phyloP scores from a whole-genome alignment of 2,888 invertebrate species.

The Sinhomidia bicolor region DNA sequence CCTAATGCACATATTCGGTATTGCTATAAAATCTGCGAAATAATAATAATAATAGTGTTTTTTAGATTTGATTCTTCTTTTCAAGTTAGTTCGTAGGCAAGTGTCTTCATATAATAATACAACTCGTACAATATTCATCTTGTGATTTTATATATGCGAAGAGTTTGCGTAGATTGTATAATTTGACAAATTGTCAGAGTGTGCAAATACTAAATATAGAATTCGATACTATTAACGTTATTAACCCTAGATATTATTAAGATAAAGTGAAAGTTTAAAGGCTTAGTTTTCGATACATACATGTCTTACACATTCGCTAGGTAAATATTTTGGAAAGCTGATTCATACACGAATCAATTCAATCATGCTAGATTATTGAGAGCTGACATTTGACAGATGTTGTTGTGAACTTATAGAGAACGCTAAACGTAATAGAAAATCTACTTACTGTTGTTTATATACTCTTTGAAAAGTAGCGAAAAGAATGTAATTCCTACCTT shows the following conservation, averaged over 20 bases:
- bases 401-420: background rate
- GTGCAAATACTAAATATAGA: too few relatives aligned
- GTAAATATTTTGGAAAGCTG: background rate
- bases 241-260: too few relatives aligned
- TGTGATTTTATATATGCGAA: too few relatives aligned
- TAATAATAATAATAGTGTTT: too few relatives aligned
- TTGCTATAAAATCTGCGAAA: slow-evolving; percentile 2
- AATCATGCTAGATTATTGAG: background rate
- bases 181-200: too few relatives aligned
- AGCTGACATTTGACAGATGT: background rate
- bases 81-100: too few relatives aligned
- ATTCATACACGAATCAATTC: background rate
- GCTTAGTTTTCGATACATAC: background rate
- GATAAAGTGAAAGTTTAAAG: too few relatives aligned
- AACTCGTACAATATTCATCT: too few relatives aligned
- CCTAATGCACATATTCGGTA: background rate
- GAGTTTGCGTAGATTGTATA: too few relatives aligned
- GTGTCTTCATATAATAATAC: too few relatives aligned
- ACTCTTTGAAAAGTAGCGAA: background rate
- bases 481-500: background rate
- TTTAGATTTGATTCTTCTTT: too few relatives aligned
- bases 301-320: background rate
- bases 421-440: background rate
- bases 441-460: background rate
- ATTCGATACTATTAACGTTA: too few relatives aligned